A percentile compares a stretch with the other conserved stretches of the same genome.
These are phyloP conservation scores for Ondatra zibethicus DNA, from an alignment of 2,113 vertebrate genomes.

Conservation along the genomic window DNA sequence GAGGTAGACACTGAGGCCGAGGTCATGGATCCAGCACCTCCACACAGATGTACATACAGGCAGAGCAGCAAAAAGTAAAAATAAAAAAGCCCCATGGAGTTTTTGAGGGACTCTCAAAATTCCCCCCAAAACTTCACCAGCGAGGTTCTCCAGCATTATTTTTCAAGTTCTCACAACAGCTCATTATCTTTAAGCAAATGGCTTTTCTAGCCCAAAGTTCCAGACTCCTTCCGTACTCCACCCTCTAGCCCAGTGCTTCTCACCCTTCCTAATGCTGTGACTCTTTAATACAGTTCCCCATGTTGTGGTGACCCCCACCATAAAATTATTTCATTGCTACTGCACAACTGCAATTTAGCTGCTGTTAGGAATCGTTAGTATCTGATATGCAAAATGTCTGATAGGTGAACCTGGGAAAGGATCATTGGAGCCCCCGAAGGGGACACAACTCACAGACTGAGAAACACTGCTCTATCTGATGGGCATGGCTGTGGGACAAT, in stretches of 20 bases:
- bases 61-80: background rate
- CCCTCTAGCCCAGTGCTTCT: background rate
- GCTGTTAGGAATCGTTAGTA: background rate
- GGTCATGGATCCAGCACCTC: background rate
- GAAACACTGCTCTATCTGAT: background rate
- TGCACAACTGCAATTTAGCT: background rate
- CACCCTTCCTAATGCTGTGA: accelerated
- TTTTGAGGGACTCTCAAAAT: background rate
- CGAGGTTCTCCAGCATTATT: background rate
- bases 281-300: background rate
- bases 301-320: background rate
- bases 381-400: background rate
- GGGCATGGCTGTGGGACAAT: background rate
- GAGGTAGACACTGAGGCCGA: background rate
- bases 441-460: background rate
- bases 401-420: background rate
- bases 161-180: background rate
- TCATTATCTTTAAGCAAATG: background rate
- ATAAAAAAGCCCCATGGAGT: background rate
- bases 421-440: background rate
- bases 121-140: background rate
- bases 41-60: background rate
- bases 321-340: background rate
- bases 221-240: background rate
- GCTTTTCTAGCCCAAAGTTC: background rate